Evolutionary conservation across 2,113 vertebrate species (phyloP).

Genomic region (Anas platyrhynchos): DNA sequence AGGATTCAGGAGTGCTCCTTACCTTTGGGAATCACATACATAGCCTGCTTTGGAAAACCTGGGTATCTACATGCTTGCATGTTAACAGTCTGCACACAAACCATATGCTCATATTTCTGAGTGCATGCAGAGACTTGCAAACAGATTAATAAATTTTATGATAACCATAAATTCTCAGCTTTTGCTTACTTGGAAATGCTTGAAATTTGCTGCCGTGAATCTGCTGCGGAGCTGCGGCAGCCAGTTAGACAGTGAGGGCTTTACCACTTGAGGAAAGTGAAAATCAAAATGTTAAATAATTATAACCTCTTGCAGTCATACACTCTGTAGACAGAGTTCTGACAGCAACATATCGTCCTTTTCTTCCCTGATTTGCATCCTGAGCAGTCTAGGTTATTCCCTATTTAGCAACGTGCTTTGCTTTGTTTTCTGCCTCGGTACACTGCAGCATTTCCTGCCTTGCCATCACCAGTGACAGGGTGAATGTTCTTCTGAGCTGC

Average conservation of each 20-base stretch:
- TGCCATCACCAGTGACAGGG: neutral
- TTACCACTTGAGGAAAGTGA: neutral
- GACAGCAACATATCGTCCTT: neutral
- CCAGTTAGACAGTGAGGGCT: neutral
- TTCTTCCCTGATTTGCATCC: neutral
- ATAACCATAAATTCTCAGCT: neutral
- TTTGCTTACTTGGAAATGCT: neutral
- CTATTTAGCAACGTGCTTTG: fast-evolving
- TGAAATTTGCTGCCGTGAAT: neutral
- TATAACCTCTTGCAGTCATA: neutral
- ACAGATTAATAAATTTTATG: neutral
- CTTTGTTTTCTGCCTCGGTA: neutral
- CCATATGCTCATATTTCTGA: fast-evolving
- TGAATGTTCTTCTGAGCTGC: neutral
- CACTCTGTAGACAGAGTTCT: neutral
- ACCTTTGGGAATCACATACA: neutral
- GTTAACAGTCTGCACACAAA: neutral
- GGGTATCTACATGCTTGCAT: neutral
- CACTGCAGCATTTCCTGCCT: neutral
- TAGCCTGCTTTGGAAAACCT: neutral
- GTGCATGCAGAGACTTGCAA: neutral
- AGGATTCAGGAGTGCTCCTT: neutral
- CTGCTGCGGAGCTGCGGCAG: neutral
- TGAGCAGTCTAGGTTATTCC: neutral
- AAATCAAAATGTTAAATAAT: neutral